Conservation (phyloP, 1,140 invertebrate genomes). For the Macrobrachium rosenbergii region DNA sequence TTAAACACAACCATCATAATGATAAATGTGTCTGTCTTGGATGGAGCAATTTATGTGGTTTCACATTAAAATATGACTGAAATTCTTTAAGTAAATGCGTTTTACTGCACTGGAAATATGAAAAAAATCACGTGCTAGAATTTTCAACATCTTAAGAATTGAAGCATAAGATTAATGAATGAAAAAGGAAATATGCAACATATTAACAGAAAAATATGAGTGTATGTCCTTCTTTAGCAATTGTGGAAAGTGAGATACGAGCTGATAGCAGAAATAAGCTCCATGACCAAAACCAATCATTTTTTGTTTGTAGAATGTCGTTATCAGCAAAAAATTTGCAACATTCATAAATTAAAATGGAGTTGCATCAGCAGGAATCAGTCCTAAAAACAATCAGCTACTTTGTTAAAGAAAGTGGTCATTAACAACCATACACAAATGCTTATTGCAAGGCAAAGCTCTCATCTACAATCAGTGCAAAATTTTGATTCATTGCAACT, state of each 20-base stretch:
- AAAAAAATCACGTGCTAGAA: not conserved
- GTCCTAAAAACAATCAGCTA: conserved; percentile 33
- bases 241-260: not conserved
- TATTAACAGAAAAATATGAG: too few relatives aligned
- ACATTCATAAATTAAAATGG: too few relatives aligned
- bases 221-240: not conserved
- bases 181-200: too few relatives aligned
- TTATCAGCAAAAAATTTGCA: conserved; percentile 11
- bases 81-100: not conserved
- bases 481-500: conserved; percentile 28
- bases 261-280: not conserved
- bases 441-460: not conserved
- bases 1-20: not conserved
- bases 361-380: conserved; percentile 35
- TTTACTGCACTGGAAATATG: conserved; percentile 6
- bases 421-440: conserved; percentile 38
- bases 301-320: not conserved
- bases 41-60: conserved; percentile 6
- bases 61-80: not conserved
- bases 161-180: not conserved
- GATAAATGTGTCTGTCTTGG: conserved; percentile 5
- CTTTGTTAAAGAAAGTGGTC: conserved; percentile 31
- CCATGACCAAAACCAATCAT: conserved; percentile 7
- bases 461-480: conserved; percentile 22
- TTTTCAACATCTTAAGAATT: not conserved